Conservation (phyloP, 2,113 vertebrate genomes). For the Psilopsiagon aurifrons region DNA sequence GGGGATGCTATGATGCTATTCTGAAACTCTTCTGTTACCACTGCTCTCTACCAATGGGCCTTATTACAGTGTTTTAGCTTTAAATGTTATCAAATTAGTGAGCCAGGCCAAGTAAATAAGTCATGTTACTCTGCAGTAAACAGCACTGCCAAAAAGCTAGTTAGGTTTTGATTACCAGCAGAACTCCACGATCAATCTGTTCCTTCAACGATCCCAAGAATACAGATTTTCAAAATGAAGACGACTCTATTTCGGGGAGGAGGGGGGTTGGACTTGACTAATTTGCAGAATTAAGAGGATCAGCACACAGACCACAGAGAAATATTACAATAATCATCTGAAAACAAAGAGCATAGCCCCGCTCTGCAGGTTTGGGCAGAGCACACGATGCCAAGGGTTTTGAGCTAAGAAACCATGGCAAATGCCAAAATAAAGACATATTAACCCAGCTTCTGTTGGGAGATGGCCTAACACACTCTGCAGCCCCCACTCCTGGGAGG, state of each 20-base stretch:
- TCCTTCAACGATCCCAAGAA: slow-evolving; percentile 54
- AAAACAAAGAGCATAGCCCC: slow-evolving; percentile 36
- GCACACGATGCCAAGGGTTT: neutral
- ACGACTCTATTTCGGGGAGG: slow-evolving; percentile 46
- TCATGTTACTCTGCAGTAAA: slow-evolving; percentile 54
- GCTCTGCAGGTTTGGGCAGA: neutral
- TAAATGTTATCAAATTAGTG: slow-evolving; percentile 62
- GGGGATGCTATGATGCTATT: neutral
- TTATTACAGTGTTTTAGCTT: slow-evolving; percentile 38
- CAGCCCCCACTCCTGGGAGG: slow-evolving; percentile 32
- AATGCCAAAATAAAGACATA: neutral
- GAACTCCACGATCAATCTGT: slow-evolving; percentile 68
- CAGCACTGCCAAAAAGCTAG: slow-evolving; percentile 65
- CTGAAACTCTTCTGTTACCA: neutral
- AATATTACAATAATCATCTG: slow-evolving; percentile 60
- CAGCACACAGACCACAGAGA: slow-evolving; percentile 65
- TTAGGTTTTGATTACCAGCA: slow-evolving; percentile 67
- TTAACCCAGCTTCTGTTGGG: slow-evolving; percentile 32
- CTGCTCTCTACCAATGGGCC: slow-evolving; percentile 5
- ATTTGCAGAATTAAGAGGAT: slow-evolving; percentile 75
- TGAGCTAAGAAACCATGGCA: slow-evolving; percentile 10
- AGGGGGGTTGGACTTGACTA: slow-evolving; percentile 4
- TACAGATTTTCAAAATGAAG: slow-evolving; percentile 60
- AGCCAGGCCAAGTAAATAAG: slow-evolving; percentile 62
- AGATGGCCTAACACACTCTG: neutral